Evolutionary conservation across 2,888 invertebrate species (phyloP).

Genomic region (Caenorhabditis sp.): DNA sequence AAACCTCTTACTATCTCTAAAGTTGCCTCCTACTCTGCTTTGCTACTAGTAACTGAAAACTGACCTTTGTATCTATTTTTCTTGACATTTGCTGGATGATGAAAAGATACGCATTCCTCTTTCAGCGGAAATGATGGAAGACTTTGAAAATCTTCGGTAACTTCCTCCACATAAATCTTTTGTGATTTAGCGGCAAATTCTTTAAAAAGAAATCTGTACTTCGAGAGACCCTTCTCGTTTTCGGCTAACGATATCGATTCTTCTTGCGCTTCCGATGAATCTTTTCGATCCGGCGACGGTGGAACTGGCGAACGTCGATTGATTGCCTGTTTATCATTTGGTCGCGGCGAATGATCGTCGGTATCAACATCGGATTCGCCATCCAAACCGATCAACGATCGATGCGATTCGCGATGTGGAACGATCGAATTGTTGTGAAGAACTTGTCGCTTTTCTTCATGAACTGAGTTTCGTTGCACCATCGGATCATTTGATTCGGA

Average conservation of each 20-base stretch:
- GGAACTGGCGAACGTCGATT: neutral
- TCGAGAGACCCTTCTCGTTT: conserved; percentile 16
- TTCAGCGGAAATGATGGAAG: conserved; percentile 24
- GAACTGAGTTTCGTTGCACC: too few species aligned
- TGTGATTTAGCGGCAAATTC: conserved; percentile 28
- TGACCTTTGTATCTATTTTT: conserved; percentile 43
- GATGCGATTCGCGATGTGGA: too few species aligned
- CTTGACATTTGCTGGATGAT: conserved; percentile 15
- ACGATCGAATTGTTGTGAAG: too few species aligned
- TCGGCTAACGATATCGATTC: conserved; percentile 34
- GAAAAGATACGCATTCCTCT: conserved; percentile 29
- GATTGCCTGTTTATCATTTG: neutral
- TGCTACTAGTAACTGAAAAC: too few species aligned
- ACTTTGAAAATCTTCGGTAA: conserved; percentile 19
- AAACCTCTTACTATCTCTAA: too few species aligned
- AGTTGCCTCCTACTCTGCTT: too few species aligned
- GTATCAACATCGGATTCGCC: conserved; percentile 21
- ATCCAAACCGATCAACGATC: conserved; percentile 33
- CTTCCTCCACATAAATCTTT: conserved; percentile 25
- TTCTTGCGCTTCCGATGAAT: conserved; percentile 12
- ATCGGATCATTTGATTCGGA: too few species aligned
- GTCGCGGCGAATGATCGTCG: conserved; percentile 1
- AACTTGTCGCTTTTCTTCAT: too few species aligned
- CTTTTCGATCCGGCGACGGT: neutral
- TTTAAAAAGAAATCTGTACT: conserved; percentile 20